Percentiles rank a stretch among this genome's conserved stretches.
Evolutionary conservation across 2,888 invertebrate species (phyloP).

Genomic region (Coecobrya sp.): DNA sequence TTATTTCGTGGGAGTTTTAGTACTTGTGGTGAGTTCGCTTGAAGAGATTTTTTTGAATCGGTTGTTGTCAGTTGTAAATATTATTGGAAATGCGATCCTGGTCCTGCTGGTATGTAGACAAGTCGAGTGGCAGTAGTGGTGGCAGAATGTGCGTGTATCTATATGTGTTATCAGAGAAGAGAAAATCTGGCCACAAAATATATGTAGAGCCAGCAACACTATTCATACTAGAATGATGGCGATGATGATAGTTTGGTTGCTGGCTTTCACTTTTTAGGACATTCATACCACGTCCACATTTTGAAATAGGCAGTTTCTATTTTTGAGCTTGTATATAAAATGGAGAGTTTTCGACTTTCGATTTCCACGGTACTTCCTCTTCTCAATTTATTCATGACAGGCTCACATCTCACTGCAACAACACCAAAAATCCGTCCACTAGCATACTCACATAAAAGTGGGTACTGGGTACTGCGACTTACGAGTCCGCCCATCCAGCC

Average conservation of each 20-base stretch:
- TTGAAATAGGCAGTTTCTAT: conserved; percentile 15
- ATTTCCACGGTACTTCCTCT: conserved; percentile 73
- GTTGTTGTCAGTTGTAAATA: conserved; percentile 44
- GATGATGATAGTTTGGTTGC: conserved; percentile 24
- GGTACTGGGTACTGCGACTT: neutral
- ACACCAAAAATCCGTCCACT: neutral
- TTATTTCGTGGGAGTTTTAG: conserved; percentile 4
- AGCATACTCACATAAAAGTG: neutral
- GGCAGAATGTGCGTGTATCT: neutral
- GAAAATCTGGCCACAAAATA: neutral
- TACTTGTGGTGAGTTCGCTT: neutral
- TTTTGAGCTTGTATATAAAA: conserved; percentile 5
- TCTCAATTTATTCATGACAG: conserved; percentile 75
- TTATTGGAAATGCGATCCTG: conserved; percentile 22
- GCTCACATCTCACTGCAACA: conserved; percentile 64
- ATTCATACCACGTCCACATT: neutral
- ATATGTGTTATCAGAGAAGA: conserved; percentile 20
- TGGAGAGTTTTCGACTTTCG: conserved; percentile 59
- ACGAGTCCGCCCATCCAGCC: neutral
- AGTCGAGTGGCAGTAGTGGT: neutral
- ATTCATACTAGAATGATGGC: neutral
- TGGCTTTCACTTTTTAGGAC: conserved; percentile 25
- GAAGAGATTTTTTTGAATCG: conserved; percentile 13
- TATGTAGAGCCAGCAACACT: neutral
- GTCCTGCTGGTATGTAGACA: neutral